These are phyloP conservation scores for Monarcha castaneiventris DNA, from an alignment of 2,113 vertebrate species.

Conservation along the genomic window DNA sequence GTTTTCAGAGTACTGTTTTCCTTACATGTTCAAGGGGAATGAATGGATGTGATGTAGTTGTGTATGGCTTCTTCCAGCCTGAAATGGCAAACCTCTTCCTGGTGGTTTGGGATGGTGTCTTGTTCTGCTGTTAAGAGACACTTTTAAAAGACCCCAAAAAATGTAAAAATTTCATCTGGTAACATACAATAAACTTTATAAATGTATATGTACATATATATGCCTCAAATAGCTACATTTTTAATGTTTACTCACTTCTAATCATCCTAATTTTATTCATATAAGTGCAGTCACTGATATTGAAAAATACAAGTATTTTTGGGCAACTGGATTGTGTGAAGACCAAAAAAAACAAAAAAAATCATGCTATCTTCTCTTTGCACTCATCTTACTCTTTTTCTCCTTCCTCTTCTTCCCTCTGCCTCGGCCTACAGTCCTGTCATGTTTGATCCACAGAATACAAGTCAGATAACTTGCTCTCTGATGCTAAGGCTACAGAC, in stretches of 20 bases:
- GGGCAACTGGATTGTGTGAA: not conserved
- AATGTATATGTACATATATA: not conserved
- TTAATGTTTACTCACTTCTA: not conserved
- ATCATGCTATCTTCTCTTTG: not conserved
- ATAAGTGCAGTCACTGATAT: not conserved
- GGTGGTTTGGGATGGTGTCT: not conserved
- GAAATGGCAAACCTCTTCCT: not conserved
- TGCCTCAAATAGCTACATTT: not conserved
- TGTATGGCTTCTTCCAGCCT: not conserved
- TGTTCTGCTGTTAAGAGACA: not conserved
- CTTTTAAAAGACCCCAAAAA: not conserved
- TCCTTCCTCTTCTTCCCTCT: not conserved
- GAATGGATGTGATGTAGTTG: not conserved
- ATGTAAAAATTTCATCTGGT: not conserved
- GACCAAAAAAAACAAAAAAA: not conserved
- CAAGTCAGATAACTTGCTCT: not conserved
- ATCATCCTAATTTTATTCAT: not conserved
- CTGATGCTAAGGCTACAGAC: not conserved
- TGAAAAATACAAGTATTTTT: not conserved
- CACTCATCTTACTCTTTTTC: not conserved
- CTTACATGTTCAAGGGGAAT: not conserved
- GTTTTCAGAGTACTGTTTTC: not conserved
- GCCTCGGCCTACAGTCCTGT: not conserved
- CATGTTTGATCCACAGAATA: not conserved
- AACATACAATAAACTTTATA: not conserved